Evolutionary conservation across 2,797 vertebrate species (phyloP).

Genomic region (Acomys russatus): DNA sequence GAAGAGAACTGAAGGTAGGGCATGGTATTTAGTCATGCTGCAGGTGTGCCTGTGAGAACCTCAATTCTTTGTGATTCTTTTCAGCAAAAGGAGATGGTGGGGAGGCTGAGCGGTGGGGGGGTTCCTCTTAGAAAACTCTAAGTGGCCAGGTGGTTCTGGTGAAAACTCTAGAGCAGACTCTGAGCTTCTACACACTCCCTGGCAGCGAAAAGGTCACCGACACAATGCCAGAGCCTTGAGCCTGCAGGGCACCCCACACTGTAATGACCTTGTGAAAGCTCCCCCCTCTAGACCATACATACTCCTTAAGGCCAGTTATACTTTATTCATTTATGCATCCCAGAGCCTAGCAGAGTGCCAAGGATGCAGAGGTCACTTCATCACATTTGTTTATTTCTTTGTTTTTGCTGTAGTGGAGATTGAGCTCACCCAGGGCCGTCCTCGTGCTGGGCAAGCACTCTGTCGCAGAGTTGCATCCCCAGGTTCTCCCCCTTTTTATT

Average conservation of each 20-base stretch:
- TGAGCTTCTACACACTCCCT: not conserved
- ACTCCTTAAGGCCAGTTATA: not conserved
- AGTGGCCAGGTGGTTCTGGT: not conserved
- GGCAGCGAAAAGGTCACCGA: not conserved
- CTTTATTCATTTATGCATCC: not conserved
- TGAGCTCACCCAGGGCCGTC: not conserved
- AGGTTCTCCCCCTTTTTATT: not conserved
- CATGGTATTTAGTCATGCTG: not conserved
- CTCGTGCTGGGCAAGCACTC: no score
- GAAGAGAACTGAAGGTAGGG: slow-evolving; percentile 21
- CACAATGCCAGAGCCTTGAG: not conserved
- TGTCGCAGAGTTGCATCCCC: not conserved
- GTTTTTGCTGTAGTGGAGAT: not conserved
- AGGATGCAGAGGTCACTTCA: no score
- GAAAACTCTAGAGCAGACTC: not conserved
- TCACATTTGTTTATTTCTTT: not conserved
- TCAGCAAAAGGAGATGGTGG: not conserved
- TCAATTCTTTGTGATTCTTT: not conserved
- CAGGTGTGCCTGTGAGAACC: not conserved
- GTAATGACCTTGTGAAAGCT: rapidly evolving
- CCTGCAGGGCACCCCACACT: not conserved
- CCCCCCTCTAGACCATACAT: not conserved
- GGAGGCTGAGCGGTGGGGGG: not conserved
- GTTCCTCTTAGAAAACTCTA: no score
- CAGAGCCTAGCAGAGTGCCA: not conserved